Conservation (phyloP, 92 coral and sea anemone species). For the Epizoanthus fatuus region DNA sequence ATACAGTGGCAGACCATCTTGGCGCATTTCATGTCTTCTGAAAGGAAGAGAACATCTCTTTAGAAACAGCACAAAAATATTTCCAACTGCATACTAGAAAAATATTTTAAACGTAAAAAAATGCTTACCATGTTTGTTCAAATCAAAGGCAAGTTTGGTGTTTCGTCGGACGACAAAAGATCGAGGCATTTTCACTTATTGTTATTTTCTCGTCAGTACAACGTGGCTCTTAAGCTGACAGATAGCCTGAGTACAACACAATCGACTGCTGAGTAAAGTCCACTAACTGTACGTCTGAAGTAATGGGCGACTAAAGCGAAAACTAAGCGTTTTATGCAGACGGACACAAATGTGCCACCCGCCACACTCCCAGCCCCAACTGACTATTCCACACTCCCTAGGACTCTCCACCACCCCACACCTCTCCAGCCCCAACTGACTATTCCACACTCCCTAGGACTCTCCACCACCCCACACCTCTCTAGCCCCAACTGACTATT, state of each 20-base stretch:
- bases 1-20: background rate
- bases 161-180: slow-evolving; percentile 6
- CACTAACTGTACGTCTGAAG: background rate
- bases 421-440: too few species aligned
- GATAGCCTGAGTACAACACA: background rate
- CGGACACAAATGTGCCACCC: background rate
- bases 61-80: background rate
- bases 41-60: background rate
- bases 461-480: too few species aligned
- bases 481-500: too few species aligned
- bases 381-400: too few species aligned
- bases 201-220: background rate
- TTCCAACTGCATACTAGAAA: background rate
- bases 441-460: too few species aligned
- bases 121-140: background rate
- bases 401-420: too few species aligned
- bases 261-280: background rate
- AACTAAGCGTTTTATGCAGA: background rate
- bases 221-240: background rate
- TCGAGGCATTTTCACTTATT: slow-evolving; percentile 18
- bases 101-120: background rate
- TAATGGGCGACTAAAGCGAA: background rate
- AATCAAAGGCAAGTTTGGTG: background rate
- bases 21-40: slow-evolving; percentile 3
- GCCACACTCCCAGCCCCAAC: background rate